Evolutionary conservation across 2,113 vertebrate species (phyloP).

Genomic region (Bucco capensis): DNA sequence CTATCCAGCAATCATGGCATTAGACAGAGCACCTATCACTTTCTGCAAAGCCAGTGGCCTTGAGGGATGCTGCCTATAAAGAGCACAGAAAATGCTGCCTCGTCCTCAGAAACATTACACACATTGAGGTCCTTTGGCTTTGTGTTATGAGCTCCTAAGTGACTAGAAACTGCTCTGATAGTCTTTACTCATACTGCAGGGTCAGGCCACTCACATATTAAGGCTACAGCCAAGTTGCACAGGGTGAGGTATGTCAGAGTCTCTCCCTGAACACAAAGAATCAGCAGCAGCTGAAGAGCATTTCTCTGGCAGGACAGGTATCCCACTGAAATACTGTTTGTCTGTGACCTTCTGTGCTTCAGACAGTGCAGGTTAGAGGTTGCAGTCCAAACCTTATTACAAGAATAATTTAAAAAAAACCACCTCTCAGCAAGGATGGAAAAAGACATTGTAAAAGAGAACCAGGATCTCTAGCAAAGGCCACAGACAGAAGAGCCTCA

Average conservation of each 20-base stretch:
- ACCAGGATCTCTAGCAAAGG: neutral
- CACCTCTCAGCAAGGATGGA: neutral
- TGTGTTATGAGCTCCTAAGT: neutral
- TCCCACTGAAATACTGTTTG: neutral
- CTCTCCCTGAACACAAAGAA: neutral
- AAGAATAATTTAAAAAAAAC: neutral
- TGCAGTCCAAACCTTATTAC: neutral
- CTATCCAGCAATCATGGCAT: neutral
- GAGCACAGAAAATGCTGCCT: neutral
- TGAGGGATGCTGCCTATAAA: constrained; percentile 7
- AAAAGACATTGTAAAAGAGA: neutral
- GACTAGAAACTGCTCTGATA: neutral
- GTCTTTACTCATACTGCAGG: neutral
- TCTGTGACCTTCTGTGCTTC: neutral
- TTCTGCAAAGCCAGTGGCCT: constrained; percentile 20
- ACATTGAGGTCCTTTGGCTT: neutral
- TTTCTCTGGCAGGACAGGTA: neutral
- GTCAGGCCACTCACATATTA: neutral
- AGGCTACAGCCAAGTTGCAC: neutral
- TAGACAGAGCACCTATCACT: neutral
- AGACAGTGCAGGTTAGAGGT: neutral
- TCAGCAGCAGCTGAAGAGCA: neutral
- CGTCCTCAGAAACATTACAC: neutral
- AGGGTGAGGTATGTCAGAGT: neutral
- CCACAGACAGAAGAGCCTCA: neutral